Base-by-base conservation (phyloP, 2,888 invertebrate genomes). In the Bugula neritina region DNA sequence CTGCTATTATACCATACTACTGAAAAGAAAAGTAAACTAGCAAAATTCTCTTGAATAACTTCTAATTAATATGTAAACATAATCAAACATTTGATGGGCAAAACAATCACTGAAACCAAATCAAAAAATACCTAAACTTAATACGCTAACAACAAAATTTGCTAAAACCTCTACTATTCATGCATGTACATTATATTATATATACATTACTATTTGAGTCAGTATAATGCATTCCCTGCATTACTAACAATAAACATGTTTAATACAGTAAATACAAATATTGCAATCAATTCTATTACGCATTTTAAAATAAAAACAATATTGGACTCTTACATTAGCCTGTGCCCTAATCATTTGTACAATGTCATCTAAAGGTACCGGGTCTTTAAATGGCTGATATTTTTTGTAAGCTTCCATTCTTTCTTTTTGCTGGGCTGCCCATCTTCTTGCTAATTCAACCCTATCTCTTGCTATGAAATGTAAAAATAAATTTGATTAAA, bases 271-370 rank as follows among this genome's bases (percentile, higher is more conserved):
- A n/a, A n/a, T n/a, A n/a, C n/a, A n/a, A n/a, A n/a, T n/a, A n/a
- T n/a, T n/a, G n/a, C n/a, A n/a, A n/a, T n/a, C n/a, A n/a, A n/a
- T n/a, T n/a, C n/a, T n/a, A n/a, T n/a, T n/a, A n/a, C n/a, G n/a
- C n/a, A n/a, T n/a, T n/a, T n/a, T n/a, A n/a, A n/a, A n/a, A n/a
- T n/a, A n/a, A n/a, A n/a, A n/a, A n/a, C n/a, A n/a, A n/a, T n/a
- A n/a, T n/a, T n/a, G n/a, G n/a, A n/a, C n/a, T n/a, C 43, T 17
- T 63, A 63, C 63, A 13, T 63, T 63, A 63, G 63, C 63, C 31
- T 63, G 63, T 13, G 63, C 21, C n/a, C 63, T 27, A 5, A 63
- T 63, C 5, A 31, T 13, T 34, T 63, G 2, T 3, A 63, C 2
- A 3, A 63, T n/a, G 5, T 63, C 63, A 63, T 63, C 27, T 31